Conservation (phyloP, 1,140 invertebrate species). For the Ericerus pela region DNA sequence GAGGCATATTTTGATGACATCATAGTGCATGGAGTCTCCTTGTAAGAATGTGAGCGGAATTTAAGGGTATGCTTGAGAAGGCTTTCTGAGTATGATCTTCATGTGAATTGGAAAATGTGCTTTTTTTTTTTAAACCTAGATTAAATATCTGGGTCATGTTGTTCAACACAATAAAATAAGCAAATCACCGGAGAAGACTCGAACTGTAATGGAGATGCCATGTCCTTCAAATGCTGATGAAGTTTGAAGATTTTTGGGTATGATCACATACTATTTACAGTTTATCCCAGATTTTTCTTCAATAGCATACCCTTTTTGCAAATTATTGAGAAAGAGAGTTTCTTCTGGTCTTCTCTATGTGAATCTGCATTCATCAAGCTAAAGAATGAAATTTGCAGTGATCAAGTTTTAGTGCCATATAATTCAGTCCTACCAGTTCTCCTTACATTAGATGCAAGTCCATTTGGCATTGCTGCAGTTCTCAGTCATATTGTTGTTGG, state of each 20-base stretch:
- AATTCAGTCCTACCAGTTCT: conserved; percentile 34
- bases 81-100: conserved; percentile 4
- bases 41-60: conserved; percentile 6
- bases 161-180: neutral
- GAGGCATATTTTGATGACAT: conserved; percentile 26
- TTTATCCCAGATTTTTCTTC: conserved; percentile 26
- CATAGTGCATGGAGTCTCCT: conserved; percentile 21
- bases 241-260: conserved; percentile 26
- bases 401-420: conserved; percentile 28
- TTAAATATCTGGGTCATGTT: neutral
- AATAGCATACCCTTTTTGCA: conserved; percentile 18
- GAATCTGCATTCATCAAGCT: conserved; percentile 23
- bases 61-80: neutral
- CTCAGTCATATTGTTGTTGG: conserved; percentile 31
- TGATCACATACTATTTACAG: conserved; percentile 25
- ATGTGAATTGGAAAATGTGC: conserved; percentile 30
- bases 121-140: conserved; percentile 20
- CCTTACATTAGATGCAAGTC: conserved; percentile 31
- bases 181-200: conserved; percentile 18
- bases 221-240: conserved; percentile 24
- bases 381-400: conserved; percentile 19
- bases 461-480: conserved; percentile 33
- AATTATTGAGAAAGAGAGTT: conserved; percentile 17
- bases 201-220: conserved; percentile 22
- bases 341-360: conserved; percentile 21